Percentiles rank a stretch among this genome's conserved stretches.
Conservation (phyloP, 2,113 vertebrate genomes). For the Sula dactylatra region DNA sequence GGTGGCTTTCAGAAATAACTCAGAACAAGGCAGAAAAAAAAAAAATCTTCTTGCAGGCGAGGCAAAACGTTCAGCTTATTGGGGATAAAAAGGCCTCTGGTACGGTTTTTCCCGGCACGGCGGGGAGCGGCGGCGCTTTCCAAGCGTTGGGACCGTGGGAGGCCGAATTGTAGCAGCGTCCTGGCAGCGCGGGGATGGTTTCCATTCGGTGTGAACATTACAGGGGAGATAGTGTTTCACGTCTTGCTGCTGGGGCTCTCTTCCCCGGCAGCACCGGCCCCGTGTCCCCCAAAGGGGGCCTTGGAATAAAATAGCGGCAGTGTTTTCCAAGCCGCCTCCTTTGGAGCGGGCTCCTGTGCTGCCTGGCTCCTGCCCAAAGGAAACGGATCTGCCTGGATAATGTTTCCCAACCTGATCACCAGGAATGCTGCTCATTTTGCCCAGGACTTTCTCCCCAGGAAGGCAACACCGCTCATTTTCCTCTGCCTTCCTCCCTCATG, state of each 20-base stretch:
- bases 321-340: slow-evolving; percentile 24
- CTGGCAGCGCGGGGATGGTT: neutral
- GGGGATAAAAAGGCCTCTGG: neutral
- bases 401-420: slow-evolving; percentile 44
- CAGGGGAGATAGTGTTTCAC: neutral
- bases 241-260: neutral
- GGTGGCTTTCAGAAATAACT: slow-evolving; percentile 13
- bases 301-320: neutral
- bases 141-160: neutral
- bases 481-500: neutral
- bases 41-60: neutral
- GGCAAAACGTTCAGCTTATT: neutral
- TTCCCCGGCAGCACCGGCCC: neutral
- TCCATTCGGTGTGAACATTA: neutral
- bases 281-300: neutral
- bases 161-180: neutral
- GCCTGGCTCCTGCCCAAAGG: slow-evolving; percentile 41
- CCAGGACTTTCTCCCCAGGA: neutral
- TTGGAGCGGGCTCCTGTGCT: neutral
- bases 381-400: slow-evolving; percentile 25
- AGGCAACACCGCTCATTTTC: neutral
- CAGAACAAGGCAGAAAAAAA: neutral
- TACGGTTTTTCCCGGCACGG: neutral
- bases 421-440: neutral
- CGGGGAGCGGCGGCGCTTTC: neutral